These are phyloP conservation scores for Ganaspis brasiliensis DNA, from an alignment of 2,888 invertebrate species.

Conservation along the genomic window DNA sequence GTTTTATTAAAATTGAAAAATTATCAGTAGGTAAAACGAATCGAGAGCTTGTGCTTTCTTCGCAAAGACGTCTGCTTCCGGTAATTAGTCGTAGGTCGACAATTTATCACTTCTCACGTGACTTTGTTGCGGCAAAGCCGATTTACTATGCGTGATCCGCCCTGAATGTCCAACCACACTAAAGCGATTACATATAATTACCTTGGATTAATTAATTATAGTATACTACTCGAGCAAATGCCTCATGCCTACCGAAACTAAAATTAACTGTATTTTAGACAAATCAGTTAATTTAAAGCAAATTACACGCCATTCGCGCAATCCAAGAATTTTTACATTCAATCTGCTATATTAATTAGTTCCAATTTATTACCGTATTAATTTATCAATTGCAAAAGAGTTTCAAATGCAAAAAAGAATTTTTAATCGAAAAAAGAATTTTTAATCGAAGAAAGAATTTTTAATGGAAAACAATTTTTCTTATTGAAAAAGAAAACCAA, in stretches of 20 bases:
- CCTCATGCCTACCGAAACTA: constrained; percentile 2
- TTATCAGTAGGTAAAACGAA: constrained; percentile 2
- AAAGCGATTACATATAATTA: constrained; percentile 73
- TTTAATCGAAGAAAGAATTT: too few relatives aligned
- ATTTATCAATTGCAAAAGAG: too few relatives aligned
- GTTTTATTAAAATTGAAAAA: constrained; percentile 9
- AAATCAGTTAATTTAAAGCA: neutral
- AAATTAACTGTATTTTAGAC: neutral
- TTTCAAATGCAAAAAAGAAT: too few relatives aligned
- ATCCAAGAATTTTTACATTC: too few relatives aligned
- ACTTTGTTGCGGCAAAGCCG: constrained; percentile 71
- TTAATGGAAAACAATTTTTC: too few relatives aligned
- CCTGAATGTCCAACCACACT: constrained; percentile 65
- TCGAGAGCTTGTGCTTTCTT: constrained; percentile 14
- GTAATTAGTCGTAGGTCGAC: constrained; percentile 76
- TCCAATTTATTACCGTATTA: too few relatives aligned
- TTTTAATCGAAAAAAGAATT: too few relatives aligned
- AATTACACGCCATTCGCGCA: too few relatives aligned
- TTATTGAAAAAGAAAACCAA: too few relatives aligned
- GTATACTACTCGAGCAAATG: too few relatives aligned
- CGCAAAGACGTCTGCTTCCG: constrained; percentile 71
- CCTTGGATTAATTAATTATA: constrained; percentile 18
- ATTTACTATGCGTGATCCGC: constrained; percentile 73
- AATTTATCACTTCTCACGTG: constrained; percentile 76
- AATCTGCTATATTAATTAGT: too few relatives aligned